Conservation (phyloP, 2,888 invertebrate genomes). For the Cataglyphis livida region DNA sequence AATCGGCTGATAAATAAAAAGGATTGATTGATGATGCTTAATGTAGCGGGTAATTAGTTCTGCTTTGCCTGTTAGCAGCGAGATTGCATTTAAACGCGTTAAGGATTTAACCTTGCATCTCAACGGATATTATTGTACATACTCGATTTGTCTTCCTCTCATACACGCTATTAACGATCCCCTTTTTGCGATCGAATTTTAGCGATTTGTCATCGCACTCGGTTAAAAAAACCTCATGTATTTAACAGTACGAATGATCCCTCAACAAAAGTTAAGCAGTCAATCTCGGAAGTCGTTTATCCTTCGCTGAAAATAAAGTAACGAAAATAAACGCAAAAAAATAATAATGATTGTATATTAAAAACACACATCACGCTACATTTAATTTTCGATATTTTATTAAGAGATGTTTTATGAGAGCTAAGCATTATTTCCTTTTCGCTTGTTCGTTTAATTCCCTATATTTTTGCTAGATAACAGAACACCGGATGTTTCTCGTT, state of each 20-base stretch:
- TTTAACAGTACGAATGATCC: slow-evolving; percentile 9
- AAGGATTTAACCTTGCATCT: slow-evolving; percentile 50
- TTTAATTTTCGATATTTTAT: neutral
- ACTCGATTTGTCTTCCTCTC: slow-evolving; percentile 46
- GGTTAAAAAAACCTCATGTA: slow-evolving; percentile 4
- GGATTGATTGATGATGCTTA: slow-evolving; percentile 66
- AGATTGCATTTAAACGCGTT: slow-evolving; percentile 44
- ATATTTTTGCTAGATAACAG: neutral
- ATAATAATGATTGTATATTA: neutral
- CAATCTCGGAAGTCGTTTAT: slow-evolving; percentile 2
- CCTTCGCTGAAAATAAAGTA: neutral
- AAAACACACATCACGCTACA: neutral
- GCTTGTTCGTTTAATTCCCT: neutral
- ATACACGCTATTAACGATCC: slow-evolving; percentile 25
- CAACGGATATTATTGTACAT: slow-evolving; percentile 9
- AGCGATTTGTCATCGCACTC: slow-evolving; percentile 47
- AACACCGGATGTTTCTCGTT: slow-evolving; percentile 11
- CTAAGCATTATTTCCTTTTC: neutral
- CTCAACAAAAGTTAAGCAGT: neutral
- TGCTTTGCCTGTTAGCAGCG: slow-evolving; percentile 57
- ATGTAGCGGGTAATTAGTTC: slow-evolving; percentile 66
- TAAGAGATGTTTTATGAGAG: neutral
- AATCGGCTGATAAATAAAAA: slow-evolving; percentile 58
- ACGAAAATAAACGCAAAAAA: neutral
- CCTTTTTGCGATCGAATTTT: slow-evolving; percentile 40